These are phyloP conservation scores for Graptemys geographica DNA, from an alignment of 2,797 vertebrate species.

Conservation along the genomic window DNA sequence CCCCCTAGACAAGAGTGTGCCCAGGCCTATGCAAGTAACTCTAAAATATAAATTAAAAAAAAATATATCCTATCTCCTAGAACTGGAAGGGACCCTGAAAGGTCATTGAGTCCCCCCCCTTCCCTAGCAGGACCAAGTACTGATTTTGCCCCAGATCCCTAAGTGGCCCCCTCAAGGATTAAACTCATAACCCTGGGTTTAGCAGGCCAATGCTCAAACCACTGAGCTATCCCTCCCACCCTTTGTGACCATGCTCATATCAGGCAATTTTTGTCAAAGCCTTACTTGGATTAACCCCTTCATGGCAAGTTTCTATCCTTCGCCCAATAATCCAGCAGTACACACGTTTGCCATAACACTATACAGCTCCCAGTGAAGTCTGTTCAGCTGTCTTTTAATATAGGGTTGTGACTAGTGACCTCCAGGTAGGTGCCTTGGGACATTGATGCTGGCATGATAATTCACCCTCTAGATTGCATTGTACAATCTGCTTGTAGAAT, in stretches of 20 bases:
- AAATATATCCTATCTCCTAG: no score
- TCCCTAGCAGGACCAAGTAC: no score
- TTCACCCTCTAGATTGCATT: background rate
- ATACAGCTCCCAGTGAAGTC: background rate
- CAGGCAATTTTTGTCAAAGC: background rate
- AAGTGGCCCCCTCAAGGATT: no score
- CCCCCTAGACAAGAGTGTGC: background rate
- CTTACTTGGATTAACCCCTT: background rate
- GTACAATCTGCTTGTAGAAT: accelerated
- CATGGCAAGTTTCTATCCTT: accelerated
- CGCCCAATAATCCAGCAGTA: background rate
- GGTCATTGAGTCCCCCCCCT: no score
- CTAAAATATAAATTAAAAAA: background rate
- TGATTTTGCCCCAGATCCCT: no score
- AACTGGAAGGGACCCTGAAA: no score
- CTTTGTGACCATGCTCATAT: accelerated
- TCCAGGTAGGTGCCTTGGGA: background rate
- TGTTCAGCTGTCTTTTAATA: background rate
- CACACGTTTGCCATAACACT: background rate
- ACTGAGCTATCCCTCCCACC: no score
- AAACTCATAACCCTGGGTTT: no score
- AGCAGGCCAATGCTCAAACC: no score
- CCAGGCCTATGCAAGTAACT: background rate
- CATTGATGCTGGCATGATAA: background rate
- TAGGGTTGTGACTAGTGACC: background rate